Evolutionary conservation across 2,888 invertebrate species (phyloP).

Genomic region (Andrena haemorrhoa): DNA sequence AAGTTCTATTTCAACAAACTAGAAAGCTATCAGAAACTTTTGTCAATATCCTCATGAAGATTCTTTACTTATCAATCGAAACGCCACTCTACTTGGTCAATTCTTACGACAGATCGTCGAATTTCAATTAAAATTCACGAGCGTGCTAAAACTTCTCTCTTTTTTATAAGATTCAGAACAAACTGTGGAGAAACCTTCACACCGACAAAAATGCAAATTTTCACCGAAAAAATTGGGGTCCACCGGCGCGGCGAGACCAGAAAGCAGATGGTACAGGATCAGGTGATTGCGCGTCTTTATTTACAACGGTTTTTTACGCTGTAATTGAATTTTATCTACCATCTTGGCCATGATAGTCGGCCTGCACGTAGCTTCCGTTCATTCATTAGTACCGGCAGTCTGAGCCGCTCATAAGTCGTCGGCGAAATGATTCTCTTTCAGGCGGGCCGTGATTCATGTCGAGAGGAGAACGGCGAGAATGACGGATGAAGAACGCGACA

Average conservation of each 20-base stretch:
- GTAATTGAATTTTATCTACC: constrained; percentile 69
- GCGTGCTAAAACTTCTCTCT: neutral
- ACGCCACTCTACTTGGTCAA: neutral
- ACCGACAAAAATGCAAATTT: neutral
- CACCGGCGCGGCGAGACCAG: constrained; percentile 42
- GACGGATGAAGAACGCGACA: constrained; percentile 61
- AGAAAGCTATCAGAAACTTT: neutral
- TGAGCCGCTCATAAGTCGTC: constrained; percentile 60
- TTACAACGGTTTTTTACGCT: constrained; percentile 53
- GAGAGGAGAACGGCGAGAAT: constrained; percentile 45
- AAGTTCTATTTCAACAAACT: too few relatives aligned
- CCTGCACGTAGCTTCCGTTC: constrained; percentile 65
- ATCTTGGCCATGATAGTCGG: constrained; percentile 61
- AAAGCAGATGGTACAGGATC: constrained; percentile 43
- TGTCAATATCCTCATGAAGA: neutral
- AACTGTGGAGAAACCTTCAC: neutral
- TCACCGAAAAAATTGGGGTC: constrained; percentile 23
- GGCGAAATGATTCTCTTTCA: constrained; percentile 54
- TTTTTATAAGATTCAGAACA: neutral
- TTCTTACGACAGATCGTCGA: neutral
- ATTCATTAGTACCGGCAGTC: constrained; percentile 59
- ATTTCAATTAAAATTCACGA: too few relatives aligned
- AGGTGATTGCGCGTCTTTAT: constrained; percentile 62
- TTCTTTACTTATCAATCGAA: neutral
- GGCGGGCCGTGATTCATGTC: constrained; percentile 50